phyloP scores from a whole-genome alignment of 2,888 invertebrate species.

The Pogonocherus hispidulus region DNA sequence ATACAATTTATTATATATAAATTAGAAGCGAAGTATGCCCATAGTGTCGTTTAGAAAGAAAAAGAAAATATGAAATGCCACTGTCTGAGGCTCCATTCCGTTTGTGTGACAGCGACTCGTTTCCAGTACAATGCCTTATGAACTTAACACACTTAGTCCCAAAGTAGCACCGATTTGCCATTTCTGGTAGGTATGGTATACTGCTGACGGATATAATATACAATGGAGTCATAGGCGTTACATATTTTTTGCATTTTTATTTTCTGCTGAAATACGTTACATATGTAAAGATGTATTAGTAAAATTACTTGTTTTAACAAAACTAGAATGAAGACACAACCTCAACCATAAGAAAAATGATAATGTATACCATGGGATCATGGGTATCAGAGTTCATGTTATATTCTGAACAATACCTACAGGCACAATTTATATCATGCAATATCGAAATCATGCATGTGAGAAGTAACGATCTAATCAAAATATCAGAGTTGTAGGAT shows the following conservation, averaged over 20 bases:
- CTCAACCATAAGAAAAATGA: too few species aligned
- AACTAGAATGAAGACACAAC: too few species aligned
- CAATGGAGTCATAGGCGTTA: neutral
- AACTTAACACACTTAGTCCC: slow-evolving; percentile 34
- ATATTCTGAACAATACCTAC: too few species aligned
- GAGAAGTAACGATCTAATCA: too few species aligned
- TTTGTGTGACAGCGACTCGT: slow-evolving; percentile 16
- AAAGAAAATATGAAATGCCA: neutral
- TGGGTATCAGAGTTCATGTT: too few species aligned
- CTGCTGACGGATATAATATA: neutral
- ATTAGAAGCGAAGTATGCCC: neutral
- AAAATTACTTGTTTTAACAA: too few species aligned
- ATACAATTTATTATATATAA: too few species aligned
- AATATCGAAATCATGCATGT: too few species aligned
- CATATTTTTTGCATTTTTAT: neutral
- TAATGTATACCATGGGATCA: too few species aligned
- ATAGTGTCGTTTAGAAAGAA: neutral
- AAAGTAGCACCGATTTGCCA: slow-evolving; percentile 35
- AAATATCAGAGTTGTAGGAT: too few species aligned
- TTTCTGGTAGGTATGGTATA: neutral
- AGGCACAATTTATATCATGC: too few species aligned
- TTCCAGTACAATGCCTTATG: slow-evolving; percentile 35
- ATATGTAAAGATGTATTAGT: too few species aligned
- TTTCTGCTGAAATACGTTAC: neutral
- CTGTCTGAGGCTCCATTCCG: neutral